phyloP scores from a whole-genome alignment of 1,140 invertebrate species.

The Apolygus lucorum region DNA sequence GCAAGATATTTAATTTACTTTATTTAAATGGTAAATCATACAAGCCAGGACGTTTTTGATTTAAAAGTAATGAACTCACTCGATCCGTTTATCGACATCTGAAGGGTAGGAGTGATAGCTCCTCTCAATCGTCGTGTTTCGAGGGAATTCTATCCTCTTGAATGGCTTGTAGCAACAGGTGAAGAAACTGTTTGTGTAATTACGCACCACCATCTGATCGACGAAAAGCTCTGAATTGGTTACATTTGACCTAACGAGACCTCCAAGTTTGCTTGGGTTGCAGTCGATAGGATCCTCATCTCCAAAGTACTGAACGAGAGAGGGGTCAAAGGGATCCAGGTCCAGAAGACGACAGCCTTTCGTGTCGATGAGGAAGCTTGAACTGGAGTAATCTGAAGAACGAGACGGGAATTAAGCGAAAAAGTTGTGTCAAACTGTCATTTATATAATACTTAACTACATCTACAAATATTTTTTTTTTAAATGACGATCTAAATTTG shows the following conservation, averaged over 20 bases:
- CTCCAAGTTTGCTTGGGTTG: constrained; percentile 4
- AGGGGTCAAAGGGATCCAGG: constrained; percentile 57
- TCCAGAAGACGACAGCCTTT: constrained; percentile 67
- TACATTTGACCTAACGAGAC: constrained; percentile 31
- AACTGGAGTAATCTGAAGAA: not conserved
- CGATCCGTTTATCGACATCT: not conserved
- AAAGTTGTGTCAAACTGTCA: not conserved
- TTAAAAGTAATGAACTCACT: too few relatives aligned
- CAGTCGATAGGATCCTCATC: constrained; percentile 26
- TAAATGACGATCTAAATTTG: too few relatives aligned
- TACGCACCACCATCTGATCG: constrained; percentile 18
- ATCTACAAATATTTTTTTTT: not conserved
- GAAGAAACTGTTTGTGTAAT: constrained; percentile 27
- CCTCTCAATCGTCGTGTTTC: not conserved
- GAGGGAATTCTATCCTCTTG: constrained; percentile 40
- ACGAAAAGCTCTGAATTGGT: constrained; percentile 31
- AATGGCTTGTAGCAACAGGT: constrained; percentile 42
- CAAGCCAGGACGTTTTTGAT: not conserved
- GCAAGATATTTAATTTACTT: not conserved
- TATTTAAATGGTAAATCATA: not conserved
- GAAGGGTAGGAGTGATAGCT: too few relatives aligned
- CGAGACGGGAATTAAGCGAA: not conserved
- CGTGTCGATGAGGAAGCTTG: constrained; percentile 16
- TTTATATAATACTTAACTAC: not conserved
- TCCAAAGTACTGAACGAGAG: constrained; percentile 22